Conservation (phyloP, 2,113 vertebrate species). For the Myrmophylax atrothorax region DNA sequence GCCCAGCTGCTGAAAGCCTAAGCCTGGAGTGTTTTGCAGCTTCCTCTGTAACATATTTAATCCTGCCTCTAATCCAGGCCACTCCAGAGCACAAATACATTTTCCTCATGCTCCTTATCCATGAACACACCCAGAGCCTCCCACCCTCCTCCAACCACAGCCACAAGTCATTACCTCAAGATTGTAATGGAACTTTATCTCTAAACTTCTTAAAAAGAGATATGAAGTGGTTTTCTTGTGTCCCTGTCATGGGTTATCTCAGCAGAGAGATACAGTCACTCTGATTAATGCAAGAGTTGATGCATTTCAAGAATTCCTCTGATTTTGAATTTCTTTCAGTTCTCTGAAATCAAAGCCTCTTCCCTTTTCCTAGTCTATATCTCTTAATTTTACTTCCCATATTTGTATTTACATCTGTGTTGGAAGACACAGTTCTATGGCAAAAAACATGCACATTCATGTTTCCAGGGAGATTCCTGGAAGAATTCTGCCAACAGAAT, state of each 20-base stretch:
- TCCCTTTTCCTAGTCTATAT: rapidly evolving
- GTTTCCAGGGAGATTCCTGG: background rate
- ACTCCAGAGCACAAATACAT: background rate
- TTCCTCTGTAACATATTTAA: background rate
- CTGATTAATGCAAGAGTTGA: no score
- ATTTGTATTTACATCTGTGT: rapidly evolving
- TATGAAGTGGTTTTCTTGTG: background rate
- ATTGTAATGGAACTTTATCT: background rate
- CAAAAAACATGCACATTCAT: rapidly evolving
- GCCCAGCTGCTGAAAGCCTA: background rate
- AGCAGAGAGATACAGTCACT: background rate
- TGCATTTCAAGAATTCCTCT: background rate
- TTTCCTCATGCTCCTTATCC: background rate
- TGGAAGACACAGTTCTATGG: rapidly evolving
- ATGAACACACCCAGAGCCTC: background rate
- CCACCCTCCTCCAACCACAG: background rate
- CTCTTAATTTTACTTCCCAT: background rate
- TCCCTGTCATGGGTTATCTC: background rate
- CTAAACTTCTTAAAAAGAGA: background rate
- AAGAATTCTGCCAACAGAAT: background rate
- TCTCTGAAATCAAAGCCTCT: background rate
- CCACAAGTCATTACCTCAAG: background rate
- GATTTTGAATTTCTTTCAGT: background rate
- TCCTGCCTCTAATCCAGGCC: background rate
- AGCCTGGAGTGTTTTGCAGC: background rate